Conservation (phyloP, 2,797 vertebrate species). For the Rhinichthys osculus region DNA sequence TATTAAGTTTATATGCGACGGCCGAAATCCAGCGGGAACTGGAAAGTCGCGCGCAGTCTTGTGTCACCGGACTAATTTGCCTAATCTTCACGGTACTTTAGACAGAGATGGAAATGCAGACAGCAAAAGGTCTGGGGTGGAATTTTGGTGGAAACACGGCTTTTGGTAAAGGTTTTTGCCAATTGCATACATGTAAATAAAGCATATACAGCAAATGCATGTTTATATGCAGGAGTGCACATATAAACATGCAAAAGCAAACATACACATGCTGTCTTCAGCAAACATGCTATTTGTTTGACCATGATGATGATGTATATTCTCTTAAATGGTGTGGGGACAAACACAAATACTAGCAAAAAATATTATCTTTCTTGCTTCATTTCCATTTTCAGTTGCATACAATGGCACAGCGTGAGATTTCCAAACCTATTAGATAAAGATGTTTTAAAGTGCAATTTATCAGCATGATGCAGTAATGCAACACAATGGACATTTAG, state of each 20-base stretch:
- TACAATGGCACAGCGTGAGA: constrained; percentile 15
- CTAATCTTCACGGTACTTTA: too few relatives aligned
- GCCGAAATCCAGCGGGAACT: too few relatives aligned
- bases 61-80: too few relatives aligned
- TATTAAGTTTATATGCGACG: too few relatives aligned
- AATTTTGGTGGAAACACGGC: too few relatives aligned
- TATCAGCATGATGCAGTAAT: constrained; percentile 24
- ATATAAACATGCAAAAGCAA: constrained; percentile 8
- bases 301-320: background rate
- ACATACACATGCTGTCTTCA: background rate
- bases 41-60: too few relatives aligned
- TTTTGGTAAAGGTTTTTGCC: too few relatives aligned
- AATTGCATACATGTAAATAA: background rate
- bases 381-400: constrained; percentile 12
- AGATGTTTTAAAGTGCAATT: constrained; percentile 20
- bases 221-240: background rate
- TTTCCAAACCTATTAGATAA: constrained; percentile 25
- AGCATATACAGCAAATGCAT: background rate
- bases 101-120: too few relatives aligned
- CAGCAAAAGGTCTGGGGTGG: too few relatives aligned
- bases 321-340: background rate
- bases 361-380: background rate
- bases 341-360: background rate
- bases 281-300: background rate
- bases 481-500: constrained; percentile 24